Base-by-base conservation (phyloP, 2,113 vertebrate genomes). In the Colaptes auratus region DNA sequence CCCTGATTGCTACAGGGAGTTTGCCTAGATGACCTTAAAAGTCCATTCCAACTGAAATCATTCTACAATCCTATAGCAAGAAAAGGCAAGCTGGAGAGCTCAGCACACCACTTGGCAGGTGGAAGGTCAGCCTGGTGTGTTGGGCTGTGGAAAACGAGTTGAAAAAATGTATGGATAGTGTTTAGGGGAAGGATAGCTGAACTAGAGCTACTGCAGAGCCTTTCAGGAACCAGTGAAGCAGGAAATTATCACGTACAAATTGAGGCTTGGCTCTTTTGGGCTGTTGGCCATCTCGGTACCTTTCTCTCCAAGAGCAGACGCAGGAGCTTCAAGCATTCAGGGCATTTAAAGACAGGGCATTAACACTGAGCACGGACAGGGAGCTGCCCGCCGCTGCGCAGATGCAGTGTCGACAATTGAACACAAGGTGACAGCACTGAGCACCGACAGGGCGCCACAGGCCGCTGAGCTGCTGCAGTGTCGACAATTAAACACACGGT, bases 121-220 rank as follows among this genome's bases (percentile, higher is more conserved):
- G 10, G 8, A 69, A 44, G 33, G 10, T 69, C 74, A 69, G 46
- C 18, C 46, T 48, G 18, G 19, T 48, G 18, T 48, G 46, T 48
- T 48, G 46, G 46, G 46, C 46, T 48, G 11, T 36, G 30, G 17
- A 55, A 84, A 94, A 87, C 5, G 10, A 39, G 19, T 11, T 2
- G 9, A 8, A 0, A 23, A 36, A 35, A 46, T 3, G 1, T 0
- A 7, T 21, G 12, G 13, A 4, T 55, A n/a, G 31, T 13, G 27
- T 28, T 87, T 73, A 66, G 30, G 24, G 14, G 39, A 53, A 48
- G 19, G 10, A 36, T 36, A 33, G 19, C 6, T 33, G 53, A 48
- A 7, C 16, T 64, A 31, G 48, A 42, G 31, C 16, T 39, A 5
- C 31, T 63, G 33, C 11, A 65, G 74, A 28, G 25, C 17, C 5